Evolutionary conservation across 2,888 invertebrate genomes (phyloP).

Genomic region (Rhogogaster chlorosoma): DNA sequence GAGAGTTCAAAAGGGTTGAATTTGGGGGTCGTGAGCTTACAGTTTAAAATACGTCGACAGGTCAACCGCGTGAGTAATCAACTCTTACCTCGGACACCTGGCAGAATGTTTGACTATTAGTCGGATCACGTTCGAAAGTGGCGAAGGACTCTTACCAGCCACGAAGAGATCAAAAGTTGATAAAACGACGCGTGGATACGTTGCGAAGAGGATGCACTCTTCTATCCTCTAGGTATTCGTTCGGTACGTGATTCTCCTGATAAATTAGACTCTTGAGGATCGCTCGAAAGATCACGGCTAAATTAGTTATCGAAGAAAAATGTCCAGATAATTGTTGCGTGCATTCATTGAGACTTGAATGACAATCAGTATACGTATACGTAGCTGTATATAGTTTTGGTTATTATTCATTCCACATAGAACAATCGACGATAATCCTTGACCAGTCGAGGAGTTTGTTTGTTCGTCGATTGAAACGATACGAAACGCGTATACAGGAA

Average conservation of each 20-base stretch:
- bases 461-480: conserved; percentile 26
- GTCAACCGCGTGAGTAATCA: conserved; percentile 23
- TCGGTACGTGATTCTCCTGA: conserved; percentile 58
- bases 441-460: neutral
- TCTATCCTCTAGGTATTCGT: conserved; percentile 59
- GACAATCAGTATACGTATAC: conserved; percentile 51
- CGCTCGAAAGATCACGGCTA: conserved; percentile 58
- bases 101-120: conserved; percentile 66
- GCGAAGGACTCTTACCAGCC: conserved; percentile 58
- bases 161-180: conserved; percentile 64
- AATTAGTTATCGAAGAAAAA: conserved; percentile 54
- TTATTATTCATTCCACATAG: conserved; percentile 4
- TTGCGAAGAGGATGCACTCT: conserved; percentile 58
- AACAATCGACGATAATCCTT: conserved; percentile 8
- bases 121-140: conserved; percentile 65
- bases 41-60: neutral
- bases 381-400: neutral
- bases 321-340: neutral
- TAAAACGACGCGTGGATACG: conserved; percentile 60
- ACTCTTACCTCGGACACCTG: conserved; percentile 33
- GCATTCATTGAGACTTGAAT: conserved; percentile 44
- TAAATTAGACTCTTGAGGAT: conserved; percentile 57
- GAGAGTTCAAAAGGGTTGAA: neutral
- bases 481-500: neutral
- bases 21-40: neutral